Evolutionary conservation across 2,113 vertebrate genomes (phyloP).

Genomic region (Halcyon malimbica): DNA sequence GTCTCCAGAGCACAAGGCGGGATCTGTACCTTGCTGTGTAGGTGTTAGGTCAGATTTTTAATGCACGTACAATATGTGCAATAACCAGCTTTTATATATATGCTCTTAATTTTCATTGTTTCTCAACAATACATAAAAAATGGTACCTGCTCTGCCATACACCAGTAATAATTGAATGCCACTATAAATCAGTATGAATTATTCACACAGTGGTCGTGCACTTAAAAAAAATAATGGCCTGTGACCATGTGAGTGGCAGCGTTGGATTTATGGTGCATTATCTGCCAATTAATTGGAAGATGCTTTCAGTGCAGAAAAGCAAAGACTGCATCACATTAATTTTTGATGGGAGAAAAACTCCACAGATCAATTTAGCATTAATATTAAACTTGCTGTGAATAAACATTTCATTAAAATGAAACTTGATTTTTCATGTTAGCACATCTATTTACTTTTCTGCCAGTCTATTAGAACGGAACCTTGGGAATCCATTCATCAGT

Average conservation of each 20-base stretch:
- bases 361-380: constrained; percentile 37
- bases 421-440: not conserved
- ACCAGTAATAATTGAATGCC: not conserved
- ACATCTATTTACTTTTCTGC: not conserved
- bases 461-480: fast-evolving
- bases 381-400: constrained; percentile 34
- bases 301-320: not conserved
- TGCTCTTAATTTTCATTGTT: not conserved
- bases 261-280: constrained; percentile 17
- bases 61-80: fast-evolving
- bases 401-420: constrained; percentile 44
- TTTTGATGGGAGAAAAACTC: constrained; percentile 21
- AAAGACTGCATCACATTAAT: not conserved
- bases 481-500: not conserved
- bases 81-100: no score
- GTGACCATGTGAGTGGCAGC: not conserved
- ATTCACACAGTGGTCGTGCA: not conserved
- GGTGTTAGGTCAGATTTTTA: not conserved
- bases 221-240: constrained; percentile 10
- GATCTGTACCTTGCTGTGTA: fast-evolving
- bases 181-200: constrained; percentile 28
- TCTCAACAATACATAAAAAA: not conserved
- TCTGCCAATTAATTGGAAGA: constrained; percentile 18
- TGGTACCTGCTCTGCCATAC: not conserved
- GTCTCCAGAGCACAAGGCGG: not conserved